Conservation (phyloP, 1,140 invertebrate species). For the Leptopilina clavipes region DNA sequence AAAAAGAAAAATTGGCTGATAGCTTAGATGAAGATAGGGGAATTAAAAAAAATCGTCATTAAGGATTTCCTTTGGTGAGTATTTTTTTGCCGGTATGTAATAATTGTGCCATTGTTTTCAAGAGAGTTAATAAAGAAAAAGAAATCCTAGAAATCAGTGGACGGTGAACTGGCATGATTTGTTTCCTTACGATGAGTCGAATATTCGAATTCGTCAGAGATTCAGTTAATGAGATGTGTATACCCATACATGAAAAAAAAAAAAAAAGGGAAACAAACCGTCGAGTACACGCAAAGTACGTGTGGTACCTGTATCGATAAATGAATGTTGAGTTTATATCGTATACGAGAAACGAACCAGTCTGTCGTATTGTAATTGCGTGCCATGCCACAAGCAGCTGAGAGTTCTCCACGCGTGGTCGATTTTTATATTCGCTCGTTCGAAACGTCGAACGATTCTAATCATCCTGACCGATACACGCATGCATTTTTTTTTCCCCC, state of each 20-base stretch:
- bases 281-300: neutral
- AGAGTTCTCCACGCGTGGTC: slow-evolving; percentile 67
- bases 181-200: slow-evolving; percentile 40
- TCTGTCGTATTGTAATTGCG: slow-evolving; percentile 66
- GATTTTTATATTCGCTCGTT: slow-evolving; percentile 61
- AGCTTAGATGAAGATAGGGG: slow-evolving; percentile 38
- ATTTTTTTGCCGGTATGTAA: neutral
- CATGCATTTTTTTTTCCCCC: neutral
- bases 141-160: slow-evolving; percentile 25
- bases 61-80: neutral
- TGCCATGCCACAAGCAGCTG: slow-evolving; percentile 61
- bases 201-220: slow-evolving; percentile 34
- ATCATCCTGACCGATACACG: slow-evolving; percentile 63
- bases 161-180: slow-evolving; percentile 37
- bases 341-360: slow-evolving; percentile 52
- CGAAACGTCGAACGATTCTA: slow-evolving; percentile 68
- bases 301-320: slow-evolving; percentile 18
- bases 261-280: neutral
- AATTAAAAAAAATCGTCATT: slow-evolving; percentile 44
- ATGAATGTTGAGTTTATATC: slow-evolving; percentile 18
- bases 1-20: too few relatives aligned
- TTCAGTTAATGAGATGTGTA: slow-evolving; percentile 47
- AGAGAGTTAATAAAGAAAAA: slow-evolving; percentile 27
- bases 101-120: slow-evolving; percentile 21
- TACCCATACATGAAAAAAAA: slow-evolving; percentile 21